Evolutionary conservation across 2,113 vertebrate species (phyloP).

Genomic region (Fukomys damarensis): DNA sequence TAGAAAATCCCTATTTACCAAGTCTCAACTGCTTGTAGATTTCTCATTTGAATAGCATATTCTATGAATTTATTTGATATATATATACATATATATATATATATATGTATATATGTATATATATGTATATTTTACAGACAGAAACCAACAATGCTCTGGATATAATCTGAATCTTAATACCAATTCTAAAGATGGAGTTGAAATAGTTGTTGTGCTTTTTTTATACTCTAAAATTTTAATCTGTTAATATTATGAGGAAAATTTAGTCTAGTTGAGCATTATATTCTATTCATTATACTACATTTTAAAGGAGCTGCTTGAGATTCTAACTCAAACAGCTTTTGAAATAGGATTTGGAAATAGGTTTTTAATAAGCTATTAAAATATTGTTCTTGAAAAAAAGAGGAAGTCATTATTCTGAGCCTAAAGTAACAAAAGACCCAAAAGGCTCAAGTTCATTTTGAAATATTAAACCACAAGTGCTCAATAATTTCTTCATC

Average conservation of each 20-base stretch:
- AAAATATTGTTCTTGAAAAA: conserved; percentile 66
- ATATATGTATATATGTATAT: too few relatives aligned
- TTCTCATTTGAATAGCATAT: background rate
- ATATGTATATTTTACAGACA: background rate
- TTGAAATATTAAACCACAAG: conserved; percentile 28
- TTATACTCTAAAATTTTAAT: conserved; percentile 5
- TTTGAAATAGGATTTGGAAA: conserved; percentile 54
- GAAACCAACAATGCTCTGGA: background rate
- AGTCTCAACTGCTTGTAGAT: background rate
- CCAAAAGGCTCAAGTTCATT: background rate
- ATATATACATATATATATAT: too few relatives aligned
- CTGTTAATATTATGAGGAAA: conserved; percentile 4
- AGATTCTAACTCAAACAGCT: conserved; percentile 46
- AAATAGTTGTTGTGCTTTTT: background rate
- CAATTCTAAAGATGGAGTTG: conserved; percentile 30
- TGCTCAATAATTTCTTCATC: conserved; percentile 7
- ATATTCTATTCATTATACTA: conserved; percentile 30
- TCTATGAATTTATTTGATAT: background rate
- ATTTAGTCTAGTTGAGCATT: background rate
- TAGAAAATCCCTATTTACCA: background rate
- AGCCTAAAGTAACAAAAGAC: conserved; percentile 7
- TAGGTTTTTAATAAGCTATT: conserved; percentile 56
- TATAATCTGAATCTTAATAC: background rate
- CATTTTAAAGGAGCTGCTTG: conserved; percentile 34
- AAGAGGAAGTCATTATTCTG: conserved; percentile 55